Conservation (phyloP, 2,797 vertebrate species). For the Phataginus tricuspis region DNA sequence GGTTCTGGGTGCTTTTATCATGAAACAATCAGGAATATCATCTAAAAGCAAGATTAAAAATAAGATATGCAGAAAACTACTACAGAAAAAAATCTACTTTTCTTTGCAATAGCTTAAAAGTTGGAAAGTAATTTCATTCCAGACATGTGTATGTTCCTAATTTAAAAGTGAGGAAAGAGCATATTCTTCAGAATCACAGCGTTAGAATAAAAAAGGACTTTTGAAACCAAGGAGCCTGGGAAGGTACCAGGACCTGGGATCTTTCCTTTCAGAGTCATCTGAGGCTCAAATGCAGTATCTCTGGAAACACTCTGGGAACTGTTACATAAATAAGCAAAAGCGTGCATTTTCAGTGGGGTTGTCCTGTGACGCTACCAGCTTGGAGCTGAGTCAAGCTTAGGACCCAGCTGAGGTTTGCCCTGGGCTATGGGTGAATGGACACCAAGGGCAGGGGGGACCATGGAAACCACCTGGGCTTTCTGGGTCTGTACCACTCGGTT, state of each 20-base stretch:
- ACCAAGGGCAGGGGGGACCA: neutral
- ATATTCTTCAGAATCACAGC: neutral
- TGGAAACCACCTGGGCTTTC: neutral
- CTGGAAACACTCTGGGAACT: neutral
- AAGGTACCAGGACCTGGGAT: neutral
- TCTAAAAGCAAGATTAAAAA: neutral
- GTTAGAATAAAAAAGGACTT: neutral
- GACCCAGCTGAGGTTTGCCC: neutral
- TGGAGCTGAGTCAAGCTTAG: neutral
- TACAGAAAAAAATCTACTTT: neutral
- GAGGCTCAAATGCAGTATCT: neutral
- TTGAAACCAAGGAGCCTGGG: neutral
- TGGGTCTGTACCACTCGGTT: neutral
- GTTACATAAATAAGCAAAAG: neutral
- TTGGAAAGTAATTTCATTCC: neutral
- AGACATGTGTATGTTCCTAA: neutral
- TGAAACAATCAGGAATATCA: neutral
- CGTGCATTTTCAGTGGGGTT: neutral
- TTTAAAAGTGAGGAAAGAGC: neutral
- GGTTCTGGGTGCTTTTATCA: neutral
- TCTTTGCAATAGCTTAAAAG: neutral
- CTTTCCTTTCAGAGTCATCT: neutral
- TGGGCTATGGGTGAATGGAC: neutral
- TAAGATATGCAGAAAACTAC: neutral
- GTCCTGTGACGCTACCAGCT: neutral